Conservation (phyloP, 1,140 invertebrate species). For the Subanguina moxae region DNA sequence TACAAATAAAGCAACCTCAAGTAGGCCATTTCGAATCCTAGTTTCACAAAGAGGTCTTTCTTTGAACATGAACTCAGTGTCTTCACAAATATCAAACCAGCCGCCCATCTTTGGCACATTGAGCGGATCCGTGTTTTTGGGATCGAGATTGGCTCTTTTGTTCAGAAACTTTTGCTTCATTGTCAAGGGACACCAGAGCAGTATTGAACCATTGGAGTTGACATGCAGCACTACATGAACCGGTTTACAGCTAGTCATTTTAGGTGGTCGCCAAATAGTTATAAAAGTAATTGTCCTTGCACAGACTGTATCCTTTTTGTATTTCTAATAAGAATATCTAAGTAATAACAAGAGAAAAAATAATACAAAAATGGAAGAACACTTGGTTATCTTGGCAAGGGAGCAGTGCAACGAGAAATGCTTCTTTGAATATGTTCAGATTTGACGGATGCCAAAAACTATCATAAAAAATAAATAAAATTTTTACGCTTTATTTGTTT, state of each 20-base stretch:
- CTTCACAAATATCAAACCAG: neutral
- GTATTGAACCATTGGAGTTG: neutral
- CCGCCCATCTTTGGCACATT: neutral
- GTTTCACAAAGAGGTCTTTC: conserved; percentile 3
- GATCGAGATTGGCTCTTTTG: neutral
- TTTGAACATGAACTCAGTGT: neutral
- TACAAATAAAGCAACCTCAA: neutral
- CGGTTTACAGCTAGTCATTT: too few species aligned
- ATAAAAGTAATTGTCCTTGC: too few species aligned
- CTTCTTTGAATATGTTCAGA: neutral
- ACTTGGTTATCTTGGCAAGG: too few species aligned
- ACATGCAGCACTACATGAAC: neutral
- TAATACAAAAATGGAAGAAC: too few species aligned
- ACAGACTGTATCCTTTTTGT: too few species aligned
- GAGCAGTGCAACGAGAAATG: too few species aligned
- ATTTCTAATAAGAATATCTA: too few species aligned
- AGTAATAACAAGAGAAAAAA: too few species aligned
- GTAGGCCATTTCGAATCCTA: neutral
- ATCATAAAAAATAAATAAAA: too few species aligned
- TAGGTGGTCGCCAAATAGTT: too few species aligned
- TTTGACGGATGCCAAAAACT: neutral
- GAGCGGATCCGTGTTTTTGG: neutral
- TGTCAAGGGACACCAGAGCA: neutral
- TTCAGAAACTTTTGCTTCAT: neutral
- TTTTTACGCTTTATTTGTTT: too few species aligned